Evolutionary conservation across 2,888 invertebrate species (phyloP), one percentile per base, ranked within the genome.

Genomic region (Diarsia dahlii): DNA sequence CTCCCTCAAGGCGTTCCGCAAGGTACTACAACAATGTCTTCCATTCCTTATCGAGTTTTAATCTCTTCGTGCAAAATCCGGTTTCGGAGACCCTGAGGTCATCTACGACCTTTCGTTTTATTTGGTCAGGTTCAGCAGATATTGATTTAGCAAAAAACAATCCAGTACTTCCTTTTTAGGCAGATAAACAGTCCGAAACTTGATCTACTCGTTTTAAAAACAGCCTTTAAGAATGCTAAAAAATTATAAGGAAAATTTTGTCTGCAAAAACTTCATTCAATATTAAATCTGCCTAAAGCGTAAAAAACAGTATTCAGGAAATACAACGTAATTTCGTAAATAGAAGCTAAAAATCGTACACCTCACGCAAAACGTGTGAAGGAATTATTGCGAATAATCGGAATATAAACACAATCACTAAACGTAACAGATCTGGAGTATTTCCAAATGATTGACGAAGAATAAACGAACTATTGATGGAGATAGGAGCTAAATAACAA

Each of bases 341-440:
- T 67, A 60, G 23, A 80, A 71, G 18, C 45, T 67, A 71, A 74
- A 73, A 84, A 68, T 28, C 54, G 50, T 28, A 56, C 15, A 60
- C 46, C 12, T 62, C 68, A 71, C 45, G 60, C 64, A 52, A 54
- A 71, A 10, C 74, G 64, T 48, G 64, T 69, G 62, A 71, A 84
- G 60, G 71, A 75, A 69, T 66, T 54, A 76, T 84, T 71, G 67
- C 50, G 20, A 60, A 58, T 76, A 71, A 65, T 56, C 64, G n/a
- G 54, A 74, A 84, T 68, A 69, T 58, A 85, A 76, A 85, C 71
- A 71, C 46, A 66, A 69, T 56, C 18, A 52, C 46, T 65, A 46
- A 81, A 71, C 50, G 56, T 15, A 60, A 56, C 58, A 45, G 39
- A 64, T 75, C 76, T 84, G 68, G 76, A 75, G n/a, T 62, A 46